Conservation (phyloP, 2,797 vertebrate species). For the Falco cherrug region DNA sequence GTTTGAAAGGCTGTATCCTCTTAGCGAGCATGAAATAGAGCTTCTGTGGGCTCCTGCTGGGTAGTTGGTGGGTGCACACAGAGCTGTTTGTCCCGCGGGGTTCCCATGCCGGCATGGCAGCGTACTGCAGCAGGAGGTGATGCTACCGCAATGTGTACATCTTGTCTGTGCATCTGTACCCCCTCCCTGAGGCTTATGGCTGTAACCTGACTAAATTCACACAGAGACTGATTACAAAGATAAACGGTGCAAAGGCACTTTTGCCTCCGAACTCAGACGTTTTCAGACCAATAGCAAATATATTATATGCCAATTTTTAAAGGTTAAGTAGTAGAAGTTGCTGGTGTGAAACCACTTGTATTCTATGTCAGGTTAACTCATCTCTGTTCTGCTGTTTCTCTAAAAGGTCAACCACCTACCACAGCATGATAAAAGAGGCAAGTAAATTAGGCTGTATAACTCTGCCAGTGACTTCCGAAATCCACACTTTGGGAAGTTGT, state of each 20-base stretch:
- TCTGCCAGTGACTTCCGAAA: neutral
- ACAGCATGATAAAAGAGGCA: neutral
- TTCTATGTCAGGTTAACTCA: neutral
- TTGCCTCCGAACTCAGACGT: neutral
- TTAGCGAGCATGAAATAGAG: neutral
- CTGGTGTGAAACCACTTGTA: neutral
- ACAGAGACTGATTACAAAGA: neutral
- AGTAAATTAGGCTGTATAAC: neutral
- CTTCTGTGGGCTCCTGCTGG: neutral
- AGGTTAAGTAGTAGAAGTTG: neutral
- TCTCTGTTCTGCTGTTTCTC: neutral
- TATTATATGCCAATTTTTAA: neutral
- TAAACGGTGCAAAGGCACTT: neutral
- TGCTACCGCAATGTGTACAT: accelerated
- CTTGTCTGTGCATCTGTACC: neutral
- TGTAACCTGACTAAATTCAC: neutral
- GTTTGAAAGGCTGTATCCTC: neutral
- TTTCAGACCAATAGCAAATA: neutral
- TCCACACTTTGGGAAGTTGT: neutral
- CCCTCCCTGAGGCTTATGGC: neutral
- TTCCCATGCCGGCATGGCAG: accelerated
- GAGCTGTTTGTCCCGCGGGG: neutral
- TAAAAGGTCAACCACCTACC: neutral
- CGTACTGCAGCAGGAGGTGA: neutral
- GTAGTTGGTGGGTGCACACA: neutral